Evolutionary conservation across 2,888 invertebrate species (phyloP), one percentile per base, ranked within the genome.

Genomic region (Agriopis aurantiaria): DNA sequence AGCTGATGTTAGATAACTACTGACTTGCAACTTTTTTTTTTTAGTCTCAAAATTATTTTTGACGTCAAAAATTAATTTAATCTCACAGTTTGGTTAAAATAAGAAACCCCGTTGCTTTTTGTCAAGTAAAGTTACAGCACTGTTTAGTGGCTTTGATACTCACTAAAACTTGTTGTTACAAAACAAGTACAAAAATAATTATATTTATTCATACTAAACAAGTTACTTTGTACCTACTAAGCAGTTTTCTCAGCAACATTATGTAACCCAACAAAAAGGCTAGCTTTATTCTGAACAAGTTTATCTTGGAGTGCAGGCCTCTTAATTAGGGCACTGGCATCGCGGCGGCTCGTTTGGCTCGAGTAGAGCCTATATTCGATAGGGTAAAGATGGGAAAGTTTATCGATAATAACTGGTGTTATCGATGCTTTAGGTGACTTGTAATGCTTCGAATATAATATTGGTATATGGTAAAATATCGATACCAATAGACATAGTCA

Each of bases 261-360:
- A 23, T 12, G 48, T 33, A 48, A 33, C 46, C 33, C 5, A 46
- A 33, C 60, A 51, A 60, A 60, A 60, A 41, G 49, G 49, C 49
- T 41, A 14, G 9, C 14, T 40, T 41, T 14, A 41, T 60, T 51
- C 23, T 17, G 41, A 33, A 56, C 49, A 57, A 52, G 70, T 65
- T 70, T 70, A 70, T 70, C 70, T 70, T 48, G 23, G 60, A 52
- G 57, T 48, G 46, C 68, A 56, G 64, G 69, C 75, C 65, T 66
- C 73, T 64, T 76, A 75, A 76, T 76, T 75, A 75, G 72, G 67
- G 61, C 73, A 62, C 73, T 73, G 74, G 74, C 76, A 72, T 68
- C 72, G 71, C 68, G 69, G 67, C 65, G 71, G 56, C 72, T 72
- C 74, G 74, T 69, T 74, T 73, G 73, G 76, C 75, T 71, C 62